Percentiles rank a stretch among this genome's conserved stretches.
Evolutionary conservation across 1,140 invertebrate genomes (phyloP).

Genomic region (Neodiprion pinetum): DNA sequence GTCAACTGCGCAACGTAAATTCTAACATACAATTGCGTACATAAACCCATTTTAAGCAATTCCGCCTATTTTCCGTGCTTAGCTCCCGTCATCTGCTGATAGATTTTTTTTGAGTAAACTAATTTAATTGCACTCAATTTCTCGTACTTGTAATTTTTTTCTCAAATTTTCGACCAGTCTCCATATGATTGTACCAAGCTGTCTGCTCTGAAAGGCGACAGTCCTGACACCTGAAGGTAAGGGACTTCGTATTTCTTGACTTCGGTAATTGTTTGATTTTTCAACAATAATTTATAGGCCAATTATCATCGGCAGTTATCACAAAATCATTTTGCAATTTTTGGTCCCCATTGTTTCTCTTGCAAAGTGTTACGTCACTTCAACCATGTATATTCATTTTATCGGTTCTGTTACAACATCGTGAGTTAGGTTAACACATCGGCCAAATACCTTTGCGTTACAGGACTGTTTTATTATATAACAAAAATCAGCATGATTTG

Average conservation of each 20-base stretch:
- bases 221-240: conserved; percentile 22
- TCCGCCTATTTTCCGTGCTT: background rate
- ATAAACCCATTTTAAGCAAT: background rate
- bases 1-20: background rate
- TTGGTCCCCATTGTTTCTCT: conserved; percentile 11
- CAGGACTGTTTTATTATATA: conserved; percentile 9
- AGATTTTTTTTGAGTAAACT: background rate
- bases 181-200: background rate
- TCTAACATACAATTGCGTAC: background rate
- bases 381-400: background rate
- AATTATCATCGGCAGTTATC: background rate
- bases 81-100: background rate
- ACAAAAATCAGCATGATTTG: conserved; percentile 14
- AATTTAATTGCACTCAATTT: background rate
- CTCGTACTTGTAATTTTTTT: background rate
- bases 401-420: background rate
- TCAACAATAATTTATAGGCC: background rate
- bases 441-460: background rate
- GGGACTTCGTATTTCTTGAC: conserved; percentile 19
- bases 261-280: conserved; percentile 22
- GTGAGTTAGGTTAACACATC: conserved; percentile 14
- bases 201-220: conserved; percentile 14
- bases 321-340: background rate
- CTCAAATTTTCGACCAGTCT: background rate
- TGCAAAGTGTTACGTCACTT: background rate